Percentiles rank a stretch among this genome's conserved stretches.
phyloP scores from a whole-genome alignment of 2,113 vertebrate species.

The Scomber scombrus region DNA sequence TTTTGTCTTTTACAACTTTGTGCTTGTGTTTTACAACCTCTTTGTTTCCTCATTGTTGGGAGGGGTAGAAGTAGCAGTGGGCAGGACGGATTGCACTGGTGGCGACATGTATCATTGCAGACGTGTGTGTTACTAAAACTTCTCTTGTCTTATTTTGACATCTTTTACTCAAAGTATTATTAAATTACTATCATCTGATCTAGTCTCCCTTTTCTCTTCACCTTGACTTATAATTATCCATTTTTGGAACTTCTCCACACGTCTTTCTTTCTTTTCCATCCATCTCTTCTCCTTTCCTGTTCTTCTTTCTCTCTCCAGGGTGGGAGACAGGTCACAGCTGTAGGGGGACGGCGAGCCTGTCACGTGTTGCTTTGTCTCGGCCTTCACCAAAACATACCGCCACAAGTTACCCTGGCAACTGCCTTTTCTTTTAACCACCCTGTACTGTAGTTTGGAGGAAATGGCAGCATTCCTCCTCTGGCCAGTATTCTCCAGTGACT shows the following conservation, averaged over 20 bases:
- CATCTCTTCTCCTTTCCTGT: slow-evolving; percentile 48
- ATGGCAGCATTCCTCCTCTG: slow-evolving; percentile 45
- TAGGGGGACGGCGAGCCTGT: slow-evolving; percentile 76
- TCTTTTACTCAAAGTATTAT: not conserved
- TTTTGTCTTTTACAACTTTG: slow-evolving; percentile 74
- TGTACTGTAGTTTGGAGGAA: slow-evolving; percentile 73
- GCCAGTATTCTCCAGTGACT: slow-evolving; percentile 63
- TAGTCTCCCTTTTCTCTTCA: not conserved
- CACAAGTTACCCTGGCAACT: slow-evolving; percentile 71
- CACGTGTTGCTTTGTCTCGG: slow-evolving; percentile 79
- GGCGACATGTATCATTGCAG: slow-evolving; percentile 27
- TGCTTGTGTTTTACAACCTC: slow-evolving; percentile 77
- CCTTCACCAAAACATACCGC: slow-evolving; percentile 75
- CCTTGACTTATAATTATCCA: not conserved
- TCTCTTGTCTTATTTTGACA: slow-evolving; percentile 3
- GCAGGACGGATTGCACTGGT: slow-evolving; percentile 28
- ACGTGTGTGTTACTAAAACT: slow-evolving; percentile 19
- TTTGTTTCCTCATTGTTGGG: slow-evolving; percentile 74
- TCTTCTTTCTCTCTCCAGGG: slow-evolving; percentile 60
- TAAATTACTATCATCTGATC: not conserved
- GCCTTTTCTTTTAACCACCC: slow-evolving; percentile 53
- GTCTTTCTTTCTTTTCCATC: slow-evolving; percentile 30
- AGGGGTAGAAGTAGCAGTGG: slow-evolving; percentile 53
- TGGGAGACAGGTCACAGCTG: slow-evolving; percentile 84
- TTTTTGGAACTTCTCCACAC: not conserved